phyloP scores from a whole-genome alignment of 2,113 vertebrate species.

The Oceanodroma tethys region DNA sequence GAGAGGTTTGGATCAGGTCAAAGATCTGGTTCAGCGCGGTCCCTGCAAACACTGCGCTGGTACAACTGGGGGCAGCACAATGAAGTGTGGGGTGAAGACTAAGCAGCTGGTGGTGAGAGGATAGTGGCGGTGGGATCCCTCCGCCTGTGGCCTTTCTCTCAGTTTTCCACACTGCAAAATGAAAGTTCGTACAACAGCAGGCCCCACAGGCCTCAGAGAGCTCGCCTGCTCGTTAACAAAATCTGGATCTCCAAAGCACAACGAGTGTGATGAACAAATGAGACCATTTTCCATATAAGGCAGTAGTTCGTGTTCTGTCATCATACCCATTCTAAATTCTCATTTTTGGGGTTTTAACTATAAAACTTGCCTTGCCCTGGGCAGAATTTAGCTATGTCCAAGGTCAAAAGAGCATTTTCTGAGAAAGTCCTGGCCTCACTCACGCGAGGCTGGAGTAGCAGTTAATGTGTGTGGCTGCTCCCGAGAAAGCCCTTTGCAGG shows the following conservation, averaged over 20 bases:
- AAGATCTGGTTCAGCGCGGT: neutral
- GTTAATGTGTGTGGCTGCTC: neutral
- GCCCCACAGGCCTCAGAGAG: neutral
- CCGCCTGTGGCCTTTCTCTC: neutral
- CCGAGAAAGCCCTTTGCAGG: neutral
- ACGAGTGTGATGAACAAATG: neutral
- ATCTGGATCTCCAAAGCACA: neutral
- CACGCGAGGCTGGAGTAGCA: neutral
- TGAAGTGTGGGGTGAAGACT: neutral
- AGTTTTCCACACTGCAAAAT: neutral
- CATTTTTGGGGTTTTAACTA: neutral
- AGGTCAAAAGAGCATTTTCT: neutral
- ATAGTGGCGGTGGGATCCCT: neutral
- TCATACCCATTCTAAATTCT: neutral
- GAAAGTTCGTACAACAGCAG: neutral
- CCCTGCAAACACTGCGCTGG: neutral
- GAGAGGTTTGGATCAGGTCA: neutral
- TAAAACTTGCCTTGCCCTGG: neutral
- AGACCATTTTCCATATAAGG: neutral
- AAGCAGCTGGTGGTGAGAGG: neutral
- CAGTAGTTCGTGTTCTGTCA: neutral
- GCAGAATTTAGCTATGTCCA: neutral
- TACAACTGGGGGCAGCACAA: neutral
- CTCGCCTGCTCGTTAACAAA: neutral
- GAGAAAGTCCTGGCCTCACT: neutral